These are phyloP conservation scores for Gracilinanus agilis DNA, from an alignment of 2,113 vertebrate genomes.

Conservation along the genomic window DNA sequence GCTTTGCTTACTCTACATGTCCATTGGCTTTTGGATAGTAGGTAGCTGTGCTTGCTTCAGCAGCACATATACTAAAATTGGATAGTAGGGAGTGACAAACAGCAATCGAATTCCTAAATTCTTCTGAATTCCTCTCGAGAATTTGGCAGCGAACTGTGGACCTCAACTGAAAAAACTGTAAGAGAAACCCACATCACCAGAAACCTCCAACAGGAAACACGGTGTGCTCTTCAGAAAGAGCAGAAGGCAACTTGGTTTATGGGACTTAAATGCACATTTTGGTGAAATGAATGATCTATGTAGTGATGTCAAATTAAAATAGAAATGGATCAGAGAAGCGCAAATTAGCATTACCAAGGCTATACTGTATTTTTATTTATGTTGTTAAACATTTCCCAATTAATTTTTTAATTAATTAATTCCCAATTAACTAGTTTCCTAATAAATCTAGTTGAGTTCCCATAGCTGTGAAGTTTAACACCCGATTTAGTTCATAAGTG, in stretches of 20 bases:
- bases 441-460: background rate
- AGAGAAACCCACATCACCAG: background rate
- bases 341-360: background rate
- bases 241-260: background rate
- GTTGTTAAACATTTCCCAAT: background rate
- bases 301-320: background rate
- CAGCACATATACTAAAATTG: background rate
- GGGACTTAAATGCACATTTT: background rate
- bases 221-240: background rate
- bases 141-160: background rate
- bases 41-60: too few species aligned
- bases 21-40: background rate
- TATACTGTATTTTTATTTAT: background rate
- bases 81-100: background rate
- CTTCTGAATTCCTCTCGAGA: background rate
- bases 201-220: background rate
- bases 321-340: background rate
- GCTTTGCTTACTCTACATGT: background rate
- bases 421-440: too few species aligned
- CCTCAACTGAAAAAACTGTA: background rate
- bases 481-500: background rate
- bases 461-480: background rate
- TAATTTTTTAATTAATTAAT: too few species aligned
- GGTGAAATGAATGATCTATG: background rate
- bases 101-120: background rate